phyloP scores from a whole-genome alignment of 2,113 vertebrate genomes.

The Urocitellus parryii region DNA sequence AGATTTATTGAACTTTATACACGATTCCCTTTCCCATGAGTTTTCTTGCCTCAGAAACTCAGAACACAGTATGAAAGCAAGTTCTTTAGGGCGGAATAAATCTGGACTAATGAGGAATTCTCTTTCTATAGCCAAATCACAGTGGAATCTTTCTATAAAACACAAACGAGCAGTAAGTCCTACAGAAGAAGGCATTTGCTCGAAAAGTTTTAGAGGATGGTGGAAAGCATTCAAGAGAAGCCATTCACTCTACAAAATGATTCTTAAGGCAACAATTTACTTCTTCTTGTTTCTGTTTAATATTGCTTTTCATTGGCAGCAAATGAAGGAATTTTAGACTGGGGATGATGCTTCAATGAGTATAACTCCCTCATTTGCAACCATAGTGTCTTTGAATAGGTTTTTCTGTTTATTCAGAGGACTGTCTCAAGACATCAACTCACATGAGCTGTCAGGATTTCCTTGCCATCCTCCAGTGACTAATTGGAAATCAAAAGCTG shows the following conservation, averaged over 20 bases:
- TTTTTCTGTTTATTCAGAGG: neutral
- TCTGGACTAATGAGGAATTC: neutral
- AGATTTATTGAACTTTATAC: neutral
- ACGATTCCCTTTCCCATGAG: neutral
- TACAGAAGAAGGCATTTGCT: neutral
- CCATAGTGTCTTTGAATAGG: neutral
- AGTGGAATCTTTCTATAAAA: constrained; percentile 1
- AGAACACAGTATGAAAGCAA: constrained; percentile 2
- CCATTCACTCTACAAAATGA: neutral
- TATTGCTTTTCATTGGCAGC: neutral
- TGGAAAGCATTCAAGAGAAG: constrained; percentile 7
- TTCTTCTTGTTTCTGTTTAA: neutral
- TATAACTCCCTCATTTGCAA: neutral
- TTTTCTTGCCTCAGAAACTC: constrained; percentile 17
- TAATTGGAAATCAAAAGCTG: constrained; percentile 10
- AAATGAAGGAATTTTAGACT: neutral
- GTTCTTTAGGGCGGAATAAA: neutral
- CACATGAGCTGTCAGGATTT: neutral
- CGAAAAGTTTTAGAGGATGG: neutral
- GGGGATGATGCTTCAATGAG: neutral
- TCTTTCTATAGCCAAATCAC: neutral
- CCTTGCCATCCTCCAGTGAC: neutral
- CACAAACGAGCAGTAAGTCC: neutral
- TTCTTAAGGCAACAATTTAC: neutral
- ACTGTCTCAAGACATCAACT: neutral